These are phyloP conservation scores for Parapristionchus giblindavisi DNA, from an alignment of 2,888 invertebrate species.

Conservation along the genomic window DNA sequence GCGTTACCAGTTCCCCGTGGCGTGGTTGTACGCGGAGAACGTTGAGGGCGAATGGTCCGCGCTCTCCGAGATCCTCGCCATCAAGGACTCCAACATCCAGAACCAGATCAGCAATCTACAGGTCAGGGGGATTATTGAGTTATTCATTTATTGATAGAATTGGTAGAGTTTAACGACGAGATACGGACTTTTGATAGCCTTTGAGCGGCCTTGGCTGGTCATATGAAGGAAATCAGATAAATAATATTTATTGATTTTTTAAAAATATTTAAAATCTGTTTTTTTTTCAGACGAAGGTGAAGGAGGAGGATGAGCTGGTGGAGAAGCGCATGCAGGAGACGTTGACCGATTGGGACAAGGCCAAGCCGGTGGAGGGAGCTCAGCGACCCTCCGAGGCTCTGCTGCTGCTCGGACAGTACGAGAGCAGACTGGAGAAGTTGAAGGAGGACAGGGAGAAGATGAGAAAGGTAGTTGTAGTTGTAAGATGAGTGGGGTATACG, in stretches of 20 bases:
- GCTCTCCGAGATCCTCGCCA: slow-evolving; percentile 96
- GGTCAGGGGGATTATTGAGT: too few species aligned
- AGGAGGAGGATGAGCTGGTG: slow-evolving; percentile 96
- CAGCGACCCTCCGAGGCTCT: slow-evolving; percentile 92
- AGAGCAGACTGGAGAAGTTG: slow-evolving; percentile 89
- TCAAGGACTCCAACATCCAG: slow-evolving; percentile 95
- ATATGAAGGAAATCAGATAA: too few species aligned
- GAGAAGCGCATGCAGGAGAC: slow-evolving; percentile 92
- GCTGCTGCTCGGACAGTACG: slow-evolving; percentile 88
- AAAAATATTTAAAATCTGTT: too few species aligned
- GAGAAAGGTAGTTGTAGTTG: slow-evolving; percentile 77
- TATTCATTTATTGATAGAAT: neutral
- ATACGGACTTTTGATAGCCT: too few species aligned
- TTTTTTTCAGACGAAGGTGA: slow-evolving; percentile 96
- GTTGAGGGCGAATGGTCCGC: slow-evolving; percentile 99
- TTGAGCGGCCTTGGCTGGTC: too few species aligned
- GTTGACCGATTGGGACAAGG: slow-evolving; percentile 92
- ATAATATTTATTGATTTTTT: too few species aligned
- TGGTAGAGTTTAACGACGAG: neutral
- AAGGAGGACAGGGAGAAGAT: slow-evolving; percentile 98
- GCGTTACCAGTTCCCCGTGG: slow-evolving; percentile 94
- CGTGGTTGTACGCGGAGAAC: slow-evolving; percentile 98
- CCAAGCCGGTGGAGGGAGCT: slow-evolving; percentile 76
- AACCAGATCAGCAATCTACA: slow-evolving; percentile 76
- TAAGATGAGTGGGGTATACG: neutral